Evolutionary conservation across 2,113 vertebrate species (phyloP).

Genomic region (Stegostoma tigrinum): DNA sequence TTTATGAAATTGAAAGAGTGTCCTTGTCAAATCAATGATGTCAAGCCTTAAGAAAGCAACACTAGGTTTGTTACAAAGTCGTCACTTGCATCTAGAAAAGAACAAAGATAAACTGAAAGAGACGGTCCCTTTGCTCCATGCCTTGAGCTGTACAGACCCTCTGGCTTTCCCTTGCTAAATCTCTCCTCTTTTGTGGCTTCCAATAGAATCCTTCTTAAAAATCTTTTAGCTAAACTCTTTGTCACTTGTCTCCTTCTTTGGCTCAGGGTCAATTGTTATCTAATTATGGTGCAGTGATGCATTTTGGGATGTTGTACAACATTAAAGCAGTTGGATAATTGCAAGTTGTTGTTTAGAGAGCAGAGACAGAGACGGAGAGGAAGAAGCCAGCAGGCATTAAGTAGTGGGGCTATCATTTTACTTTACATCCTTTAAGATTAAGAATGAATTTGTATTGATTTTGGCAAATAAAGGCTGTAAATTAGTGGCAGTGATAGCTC

Average conservation of each 20-base stretch:
- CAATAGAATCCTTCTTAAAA: neutral
- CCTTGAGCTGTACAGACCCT: neutral
- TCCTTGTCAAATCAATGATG: neutral
- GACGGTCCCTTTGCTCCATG: neutral
- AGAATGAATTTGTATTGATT: conserved; percentile 36
- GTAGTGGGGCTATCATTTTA: neutral
- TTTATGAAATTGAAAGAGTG: neutral
- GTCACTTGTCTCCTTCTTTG: neutral
- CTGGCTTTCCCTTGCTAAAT: neutral
- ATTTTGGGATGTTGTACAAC: neutral
- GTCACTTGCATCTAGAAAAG: neutral
- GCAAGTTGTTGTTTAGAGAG: neutral
- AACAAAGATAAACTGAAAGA: neutral
- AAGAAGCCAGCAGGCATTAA: neutral
- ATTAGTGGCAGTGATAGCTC: neutral
- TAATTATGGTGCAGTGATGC: neutral
- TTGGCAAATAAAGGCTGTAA: neutral
- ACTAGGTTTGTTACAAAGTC: neutral
- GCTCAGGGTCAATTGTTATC: neutral
- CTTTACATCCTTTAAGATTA: conserved; percentile 30
- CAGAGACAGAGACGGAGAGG: neutral
- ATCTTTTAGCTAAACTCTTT: too few species aligned
- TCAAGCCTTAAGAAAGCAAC: neutral
- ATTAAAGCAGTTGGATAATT: neutral
- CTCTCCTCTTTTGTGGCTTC: neutral